Percentiles rank a stretch among this genome's conserved stretches.
Conservation (phyloP, 2,888 invertebrate species). For the Clivina fossor region DNA sequence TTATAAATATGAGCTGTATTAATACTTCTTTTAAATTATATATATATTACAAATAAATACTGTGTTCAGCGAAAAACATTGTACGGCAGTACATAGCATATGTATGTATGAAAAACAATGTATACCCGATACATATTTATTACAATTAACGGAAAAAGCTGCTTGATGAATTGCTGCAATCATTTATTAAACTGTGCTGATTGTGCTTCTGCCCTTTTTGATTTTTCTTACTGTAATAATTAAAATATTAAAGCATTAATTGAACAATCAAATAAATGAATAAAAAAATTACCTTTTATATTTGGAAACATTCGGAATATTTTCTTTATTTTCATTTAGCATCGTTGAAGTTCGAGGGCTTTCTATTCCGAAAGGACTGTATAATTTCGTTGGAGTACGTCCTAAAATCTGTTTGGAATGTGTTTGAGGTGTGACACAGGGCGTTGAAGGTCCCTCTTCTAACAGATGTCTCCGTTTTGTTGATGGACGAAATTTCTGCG, state of each 20-base stretch:
- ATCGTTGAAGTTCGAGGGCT: slow-evolving; percentile 55
- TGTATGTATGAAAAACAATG: slow-evolving; percentile 12
- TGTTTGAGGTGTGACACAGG: slow-evolving; percentile 55
- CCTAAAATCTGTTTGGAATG: slow-evolving; percentile 57
- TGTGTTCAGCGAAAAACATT: slow-evolving; percentile 18
- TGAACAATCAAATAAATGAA: background rate
- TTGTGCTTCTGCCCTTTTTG: slow-evolving; percentile 15
- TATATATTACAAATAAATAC: slow-evolving; percentile 27
- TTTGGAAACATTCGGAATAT: slow-evolving; percentile 20
- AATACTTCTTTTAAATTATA: too few relatives aligned
- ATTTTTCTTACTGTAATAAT: slow-evolving; percentile 14
- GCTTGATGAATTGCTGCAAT: slow-evolving; percentile 27
- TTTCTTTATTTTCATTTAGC: slow-evolving; percentile 23
- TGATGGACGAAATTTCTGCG: slow-evolving; percentile 63
- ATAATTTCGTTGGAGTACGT: slow-evolving; percentile 71
- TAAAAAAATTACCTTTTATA: slow-evolving; percentile 21
- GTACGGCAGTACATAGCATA: too few relatives aligned
- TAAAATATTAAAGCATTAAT: background rate
- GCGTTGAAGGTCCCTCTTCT: slow-evolving; percentile 58
- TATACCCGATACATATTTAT: slow-evolving; percentile 5
- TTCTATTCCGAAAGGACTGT: slow-evolving; percentile 76
- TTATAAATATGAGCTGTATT: too few relatives aligned
- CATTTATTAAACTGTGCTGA: slow-evolving; percentile 17
- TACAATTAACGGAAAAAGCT: slow-evolving; percentile 20
- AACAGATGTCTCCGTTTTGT: slow-evolving; percentile 58